phyloP scores from a whole-genome alignment of 1,140 invertebrate genomes.

The Forficula auricularia region DNA sequence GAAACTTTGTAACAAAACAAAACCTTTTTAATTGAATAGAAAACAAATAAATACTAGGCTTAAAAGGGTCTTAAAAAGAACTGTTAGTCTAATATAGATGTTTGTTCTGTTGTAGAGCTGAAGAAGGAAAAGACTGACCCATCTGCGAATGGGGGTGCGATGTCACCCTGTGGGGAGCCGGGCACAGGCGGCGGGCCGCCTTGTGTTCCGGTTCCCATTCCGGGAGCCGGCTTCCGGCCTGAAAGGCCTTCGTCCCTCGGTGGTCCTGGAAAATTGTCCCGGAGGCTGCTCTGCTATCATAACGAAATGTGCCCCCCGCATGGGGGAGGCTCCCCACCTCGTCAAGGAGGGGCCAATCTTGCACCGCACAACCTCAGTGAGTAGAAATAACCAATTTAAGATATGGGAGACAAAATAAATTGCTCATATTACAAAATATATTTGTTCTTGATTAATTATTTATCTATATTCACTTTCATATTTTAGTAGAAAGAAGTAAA shows the following conservation, averaged over 20 bases:
- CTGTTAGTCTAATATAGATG: too few relatives aligned
- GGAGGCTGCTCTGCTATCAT: conserved; percentile 52
- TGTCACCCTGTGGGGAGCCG: conserved; percentile 37
- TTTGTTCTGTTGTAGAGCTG: conserved; percentile 49
- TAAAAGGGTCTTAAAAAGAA: too few relatives aligned
- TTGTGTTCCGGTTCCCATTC: conserved; percentile 1
- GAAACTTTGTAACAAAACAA: too few relatives aligned
- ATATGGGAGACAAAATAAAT: not conserved
- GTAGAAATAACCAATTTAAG: too few relatives aligned
- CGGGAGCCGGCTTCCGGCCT: conserved; percentile 31
- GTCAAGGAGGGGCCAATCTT: not conserved
- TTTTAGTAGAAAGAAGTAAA: too few relatives aligned
- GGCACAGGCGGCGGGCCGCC: conserved; percentile 16
- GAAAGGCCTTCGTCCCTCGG: conserved; percentile 57
- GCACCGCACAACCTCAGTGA: too few relatives aligned
- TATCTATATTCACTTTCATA: too few relatives aligned
- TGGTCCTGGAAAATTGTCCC: conserved; percentile 43
- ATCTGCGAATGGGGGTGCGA: conserved; percentile 37
- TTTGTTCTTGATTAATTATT: too few relatives aligned
- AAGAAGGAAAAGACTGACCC: conserved; percentile 77
- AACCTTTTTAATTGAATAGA: too few relatives aligned
- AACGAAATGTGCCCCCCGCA: conserved; percentile 39
- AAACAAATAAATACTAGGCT: too few relatives aligned
- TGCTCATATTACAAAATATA: too few relatives aligned
- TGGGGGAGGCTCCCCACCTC: conserved; percentile 6